Percentiles rank a stretch among this genome's conserved stretches.
phyloP scores from a whole-genome alignment of 2,797 vertebrate genomes.

The Eulemur rubriventer region DNA sequence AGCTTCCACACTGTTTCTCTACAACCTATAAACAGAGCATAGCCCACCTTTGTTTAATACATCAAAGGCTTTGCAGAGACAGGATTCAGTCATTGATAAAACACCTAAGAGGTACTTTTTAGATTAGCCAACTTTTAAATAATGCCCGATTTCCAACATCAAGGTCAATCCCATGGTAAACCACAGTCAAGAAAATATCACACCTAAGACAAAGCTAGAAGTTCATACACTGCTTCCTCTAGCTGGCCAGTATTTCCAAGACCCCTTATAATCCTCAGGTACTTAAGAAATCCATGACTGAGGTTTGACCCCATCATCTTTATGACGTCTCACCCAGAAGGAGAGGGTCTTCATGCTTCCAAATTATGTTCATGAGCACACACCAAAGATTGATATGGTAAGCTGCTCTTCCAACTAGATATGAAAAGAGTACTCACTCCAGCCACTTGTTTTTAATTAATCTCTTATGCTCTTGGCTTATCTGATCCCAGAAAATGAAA shows the following conservation, averaged over 20 bases:
- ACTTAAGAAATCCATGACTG: background rate
- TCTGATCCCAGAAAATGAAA: slow-evolving; percentile 67
- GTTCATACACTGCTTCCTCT: background rate
- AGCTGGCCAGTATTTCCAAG: background rate
- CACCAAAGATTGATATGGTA: background rate
- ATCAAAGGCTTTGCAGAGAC: background rate
- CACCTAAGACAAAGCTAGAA: background rate
- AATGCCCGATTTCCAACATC: slow-evolving; percentile 31
- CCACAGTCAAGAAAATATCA: background rate
- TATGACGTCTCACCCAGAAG: background rate
- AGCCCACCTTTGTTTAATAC: background rate
- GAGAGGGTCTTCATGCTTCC: background rate
- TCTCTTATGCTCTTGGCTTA: slow-evolving; percentile 66
- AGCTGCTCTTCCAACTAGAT: slow-evolving; percentile 10
- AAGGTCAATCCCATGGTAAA: background rate
- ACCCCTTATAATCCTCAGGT: background rate
- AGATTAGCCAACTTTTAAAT: slow-evolving; percentile 28
- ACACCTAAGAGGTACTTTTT: background rate
- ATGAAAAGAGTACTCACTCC: slow-evolving; percentile 5
- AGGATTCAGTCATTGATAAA: background rate
- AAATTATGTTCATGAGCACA: background rate
- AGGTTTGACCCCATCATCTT: background rate
- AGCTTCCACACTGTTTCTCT: background rate
- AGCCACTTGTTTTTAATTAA: slow-evolving; percentile 70
- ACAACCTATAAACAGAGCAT: background rate